Conservation (phyloP, 2,888 invertebrate genomes). For the Polyploca ridens region DNA sequence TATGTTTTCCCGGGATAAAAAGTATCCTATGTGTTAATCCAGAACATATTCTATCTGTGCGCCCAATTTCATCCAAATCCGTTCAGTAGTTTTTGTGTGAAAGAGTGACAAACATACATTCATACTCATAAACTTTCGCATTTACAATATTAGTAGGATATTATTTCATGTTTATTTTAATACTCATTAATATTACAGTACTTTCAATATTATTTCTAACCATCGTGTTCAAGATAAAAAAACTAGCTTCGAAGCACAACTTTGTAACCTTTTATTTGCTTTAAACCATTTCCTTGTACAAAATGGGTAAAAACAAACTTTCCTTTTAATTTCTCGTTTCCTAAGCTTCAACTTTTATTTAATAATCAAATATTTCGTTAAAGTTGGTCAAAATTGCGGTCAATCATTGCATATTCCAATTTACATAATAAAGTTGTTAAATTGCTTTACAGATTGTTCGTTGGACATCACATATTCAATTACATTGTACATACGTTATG, state of each 20-base stretch:
- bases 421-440: slow-evolving; percentile 3
- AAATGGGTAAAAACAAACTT: background rate
- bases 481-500: background rate
- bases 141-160: too few relatives aligned
- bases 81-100: too few relatives aligned
- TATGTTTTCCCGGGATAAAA: too few relatives aligned
- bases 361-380: background rate
- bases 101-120: too few relatives aligned
- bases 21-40: too few relatives aligned
- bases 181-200: background rate
- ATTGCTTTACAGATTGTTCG: background rate
- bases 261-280: background rate
- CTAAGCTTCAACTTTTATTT: background rate
- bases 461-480: background rate
- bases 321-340: slow-evolving; percentile 7
- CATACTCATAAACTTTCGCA: too few relatives aligned
- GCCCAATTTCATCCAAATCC: too few relatives aligned
- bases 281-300: background rate
- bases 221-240: background rate
- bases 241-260: slow-evolving; percentile 2
- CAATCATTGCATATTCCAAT: background rate
- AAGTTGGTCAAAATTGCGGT: slow-evolving; percentile 1
- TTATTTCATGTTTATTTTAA: too few relatives aligned
- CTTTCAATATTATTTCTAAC: background rate
- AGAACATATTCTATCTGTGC: too few relatives aligned